Percentiles rank a stretch among this genome's conserved stretches.
Evolutionary conservation across 2,797 vertebrate species (phyloP).

Genomic region (Chaetophractus vellerosus): DNA sequence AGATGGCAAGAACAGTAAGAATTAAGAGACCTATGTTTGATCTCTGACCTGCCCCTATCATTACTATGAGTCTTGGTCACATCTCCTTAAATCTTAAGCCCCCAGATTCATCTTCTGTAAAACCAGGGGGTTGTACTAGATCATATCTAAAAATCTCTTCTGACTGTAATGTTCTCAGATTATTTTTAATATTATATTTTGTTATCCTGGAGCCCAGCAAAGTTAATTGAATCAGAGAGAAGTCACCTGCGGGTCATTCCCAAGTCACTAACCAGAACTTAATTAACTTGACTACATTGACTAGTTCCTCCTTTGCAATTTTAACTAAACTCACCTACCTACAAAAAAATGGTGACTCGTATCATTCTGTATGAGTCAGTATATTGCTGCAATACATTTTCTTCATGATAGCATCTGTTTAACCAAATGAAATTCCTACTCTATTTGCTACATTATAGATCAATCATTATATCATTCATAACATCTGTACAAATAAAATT

Average conservation of each 20-base stretch:
- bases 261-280: neutral
- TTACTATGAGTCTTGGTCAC: neutral
- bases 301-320: neutral
- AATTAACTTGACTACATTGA: neutral
- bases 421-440: slow-evolving; percentile 76
- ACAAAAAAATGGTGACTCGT: slow-evolving; percentile 1
- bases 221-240: slow-evolving; percentile 19
- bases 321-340: neutral
- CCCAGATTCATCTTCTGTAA: slow-evolving; percentile 51
- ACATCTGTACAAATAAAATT: slow-evolving; percentile 78
- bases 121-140: neutral
- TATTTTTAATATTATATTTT: slow-evolving; percentile 36
- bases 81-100: neutral
- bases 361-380: neutral
- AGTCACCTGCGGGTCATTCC: neutral
- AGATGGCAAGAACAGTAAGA: neutral
- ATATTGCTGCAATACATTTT: slow-evolving; percentile 61
- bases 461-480: slow-evolving; percentile 67
- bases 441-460: slow-evolving; percentile 72
- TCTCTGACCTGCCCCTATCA: neutral
- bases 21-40: neutral
- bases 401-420: slow-evolving; percentile 76
- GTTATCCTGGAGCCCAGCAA: neutral
- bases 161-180: neutral
- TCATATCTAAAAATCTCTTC: neutral